These are phyloP conservation scores for Crax fasciolata DNA, from an alignment of 2,797 vertebrate genomes.

Conservation along the genomic window DNA sequence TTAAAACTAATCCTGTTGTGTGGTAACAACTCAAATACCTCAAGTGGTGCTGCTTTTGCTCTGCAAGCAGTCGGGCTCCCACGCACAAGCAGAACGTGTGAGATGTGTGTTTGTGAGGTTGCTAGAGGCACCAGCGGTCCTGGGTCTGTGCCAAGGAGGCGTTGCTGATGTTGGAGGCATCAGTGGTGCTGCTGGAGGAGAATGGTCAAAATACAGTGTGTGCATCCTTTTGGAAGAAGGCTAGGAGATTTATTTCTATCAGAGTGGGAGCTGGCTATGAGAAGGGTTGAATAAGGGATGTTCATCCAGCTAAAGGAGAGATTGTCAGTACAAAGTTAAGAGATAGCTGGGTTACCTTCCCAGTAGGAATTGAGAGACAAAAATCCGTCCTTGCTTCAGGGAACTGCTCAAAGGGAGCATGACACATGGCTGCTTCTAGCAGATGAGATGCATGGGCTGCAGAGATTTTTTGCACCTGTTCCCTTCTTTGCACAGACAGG, in stretches of 20 bases:
- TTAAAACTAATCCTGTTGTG: conserved; percentile 65
- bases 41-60: background rate
- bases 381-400: background rate
- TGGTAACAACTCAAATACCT: conserved; percentile 5
- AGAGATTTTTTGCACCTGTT: background rate
- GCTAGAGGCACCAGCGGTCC: background rate
- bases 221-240: rapidly evolving
- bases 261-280: background rate
- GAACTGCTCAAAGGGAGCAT: background rate
- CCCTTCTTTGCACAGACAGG: rapidly evolving
- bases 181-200: background rate
- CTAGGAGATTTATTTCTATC: rapidly evolving
- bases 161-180: background rate
- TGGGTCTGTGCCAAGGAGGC: background rate
- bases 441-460: background rate
- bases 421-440: rapidly evolving
- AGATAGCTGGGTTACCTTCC: background rate
- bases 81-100: rapidly evolving
- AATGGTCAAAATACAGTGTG: background rate
- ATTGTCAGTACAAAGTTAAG: background rate
- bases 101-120: rapidly evolving
- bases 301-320: background rate
- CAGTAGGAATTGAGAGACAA: background rate
- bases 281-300: background rate
- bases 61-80: background rate